Evolutionary conservation across 2,113 vertebrate genomes (phyloP), one percentile per base, ranked within the genome.

Genomic region (Coptodon rendalli): DNA sequence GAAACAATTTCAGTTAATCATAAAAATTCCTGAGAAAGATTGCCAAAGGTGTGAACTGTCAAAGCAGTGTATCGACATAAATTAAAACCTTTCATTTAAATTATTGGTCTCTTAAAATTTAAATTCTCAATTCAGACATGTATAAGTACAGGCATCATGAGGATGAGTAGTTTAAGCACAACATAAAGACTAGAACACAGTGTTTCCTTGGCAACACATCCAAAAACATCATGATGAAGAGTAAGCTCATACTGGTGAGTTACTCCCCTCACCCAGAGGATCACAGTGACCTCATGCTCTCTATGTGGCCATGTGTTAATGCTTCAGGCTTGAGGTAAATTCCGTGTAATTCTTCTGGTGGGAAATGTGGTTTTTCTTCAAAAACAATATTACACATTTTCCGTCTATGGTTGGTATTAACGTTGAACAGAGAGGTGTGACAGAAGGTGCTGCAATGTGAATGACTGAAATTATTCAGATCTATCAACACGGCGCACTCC

Each of bases 231-330:
- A 76, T 14, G 73, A 89, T 93, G 91, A 92, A 85, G 91, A 81
- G 88, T 85, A 61, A 68, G 36, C 73, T 88, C 83, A 84, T 27
- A 19, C 24, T 76, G 79, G 19, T 89, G 85, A 84, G 24, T 91
- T 84, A 90, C 91, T 87, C 83, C 80, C 61, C 82, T 80, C 81
- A 80, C 80, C 86, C 81, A 80, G 29, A 76, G 29, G 54, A 89
- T 79, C 71, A 84, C 6, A 12, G 27, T 95, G 92, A 94, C 40
- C 63, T 95, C 91, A 94, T 36, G 48, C 86, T 89, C 91, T 81
- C 84, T 45, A 24, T 40, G 91, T 84, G 87, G 45, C 36, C 27
- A 54, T 57, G 16, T 85, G 53, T 66, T 81, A 80, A 82, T 92
- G 80, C 84, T 85, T 86, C 5, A 89, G 83, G 66, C 48, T 73